phyloP scores from a whole-genome alignment of 2,888 invertebrate species.

The Dasysyrphus albostriatus region DNA sequence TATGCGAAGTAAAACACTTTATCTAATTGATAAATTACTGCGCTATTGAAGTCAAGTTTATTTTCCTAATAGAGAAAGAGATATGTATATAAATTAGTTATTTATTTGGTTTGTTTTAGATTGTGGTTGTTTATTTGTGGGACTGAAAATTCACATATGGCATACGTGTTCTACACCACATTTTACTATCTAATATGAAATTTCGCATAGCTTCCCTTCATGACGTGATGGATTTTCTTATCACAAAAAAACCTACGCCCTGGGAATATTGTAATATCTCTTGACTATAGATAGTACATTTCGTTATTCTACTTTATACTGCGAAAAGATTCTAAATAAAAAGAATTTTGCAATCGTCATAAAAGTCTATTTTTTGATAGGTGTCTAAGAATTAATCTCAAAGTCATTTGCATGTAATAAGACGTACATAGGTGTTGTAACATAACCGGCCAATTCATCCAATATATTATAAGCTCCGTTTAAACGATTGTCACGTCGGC shows the following conservation, averaged over 20 bases:
- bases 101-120: neutral
- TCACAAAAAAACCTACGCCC: neutral
- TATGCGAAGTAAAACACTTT: too few relatives aligned
- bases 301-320: too few relatives aligned
- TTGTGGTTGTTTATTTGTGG: neutral
- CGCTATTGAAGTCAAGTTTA: too few relatives aligned
- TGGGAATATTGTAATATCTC: constrained; percentile 30
- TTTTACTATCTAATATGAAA: constrained; percentile 13
- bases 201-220: constrained; percentile 32
- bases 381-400: neutral
- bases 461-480: neutral
- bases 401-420: neutral
- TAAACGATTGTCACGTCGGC: neutral
- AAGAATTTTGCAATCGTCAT: constrained; percentile 19
- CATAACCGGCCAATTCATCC: neutral
- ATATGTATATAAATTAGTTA: too few relatives aligned
- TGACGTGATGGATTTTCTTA: neutral
- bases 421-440: neutral
- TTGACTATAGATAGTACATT: too few relatives aligned
- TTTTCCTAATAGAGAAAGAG: too few relatives aligned
- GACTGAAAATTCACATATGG: constrained; percentile 2
- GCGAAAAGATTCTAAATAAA: too few relatives aligned
- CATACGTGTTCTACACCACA: constrained; percentile 61
- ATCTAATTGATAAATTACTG: too few relatives aligned
- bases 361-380: neutral